phyloP scores from a whole-genome alignment of 2,113 vertebrate species.

The Notothenia rossii region DNA sequence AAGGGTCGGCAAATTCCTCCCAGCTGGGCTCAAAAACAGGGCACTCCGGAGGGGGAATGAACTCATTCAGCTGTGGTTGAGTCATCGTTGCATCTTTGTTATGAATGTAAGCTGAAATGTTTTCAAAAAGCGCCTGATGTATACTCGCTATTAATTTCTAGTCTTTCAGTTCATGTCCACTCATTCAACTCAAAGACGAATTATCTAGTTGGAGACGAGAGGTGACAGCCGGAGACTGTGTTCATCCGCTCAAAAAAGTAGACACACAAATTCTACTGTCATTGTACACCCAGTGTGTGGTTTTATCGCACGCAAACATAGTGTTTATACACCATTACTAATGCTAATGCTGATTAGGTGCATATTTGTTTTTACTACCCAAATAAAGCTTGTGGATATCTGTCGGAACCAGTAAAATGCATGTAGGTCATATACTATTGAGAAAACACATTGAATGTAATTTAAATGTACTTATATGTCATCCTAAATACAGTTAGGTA shows the following conservation, averaged over 20 bases:
- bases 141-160: slow-evolving; percentile 28
- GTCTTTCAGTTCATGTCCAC: slow-evolving; percentile 81
- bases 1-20: slow-evolving; percentile 96
- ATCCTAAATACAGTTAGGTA: not conserved
- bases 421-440: too few relatives aligned
- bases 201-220: slow-evolving; percentile 77
- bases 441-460: not conserved
- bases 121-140: slow-evolving; percentile 21
- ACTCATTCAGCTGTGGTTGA: slow-evolving; percentile 89
- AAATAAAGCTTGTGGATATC: not conserved
- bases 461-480: not conserved
- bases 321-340: not conserved
- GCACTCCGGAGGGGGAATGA: slow-evolving; percentile 95
- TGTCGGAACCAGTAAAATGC: not conserved
- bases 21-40: slow-evolving; percentile 97
- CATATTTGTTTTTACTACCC: not conserved
- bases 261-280: slow-evolving; percentile 45
- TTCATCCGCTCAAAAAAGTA: slow-evolving; percentile 83
- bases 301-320: not conserved
- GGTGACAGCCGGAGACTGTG: slow-evolving; percentile 46
- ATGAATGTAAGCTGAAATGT: slow-evolving; percentile 56
- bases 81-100: slow-evolving; percentile 81
- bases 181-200: slow-evolving; percentile 84
- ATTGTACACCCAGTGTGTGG: not conserved
- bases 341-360: not conserved